phyloP scores from a whole-genome alignment of 2,888 invertebrate species.

The Lucinisca nassula region DNA sequence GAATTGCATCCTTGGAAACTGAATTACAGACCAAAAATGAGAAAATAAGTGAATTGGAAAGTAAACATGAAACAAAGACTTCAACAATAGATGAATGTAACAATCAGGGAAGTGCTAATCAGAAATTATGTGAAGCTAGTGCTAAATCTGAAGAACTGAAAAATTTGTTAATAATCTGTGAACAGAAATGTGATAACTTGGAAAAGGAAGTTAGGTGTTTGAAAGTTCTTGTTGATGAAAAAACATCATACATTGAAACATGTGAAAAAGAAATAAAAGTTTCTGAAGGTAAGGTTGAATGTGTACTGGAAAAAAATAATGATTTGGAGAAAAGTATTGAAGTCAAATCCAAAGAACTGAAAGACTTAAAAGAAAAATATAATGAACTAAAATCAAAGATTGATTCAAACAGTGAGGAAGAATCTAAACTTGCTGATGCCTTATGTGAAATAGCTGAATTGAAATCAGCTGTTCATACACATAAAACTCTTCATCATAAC shows the following conservation, averaged over 20 bases:
- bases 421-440: constrained; percentile 55
- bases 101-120: background rate
- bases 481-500: constrained; percentile 72
- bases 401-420: constrained; percentile 9
- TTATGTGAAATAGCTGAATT: constrained; percentile 73
- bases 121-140: constrained; percentile 15
- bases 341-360: constrained; percentile 46
- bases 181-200: constrained; percentile 36
- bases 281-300: constrained; percentile 39
- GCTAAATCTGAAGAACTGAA: background rate
- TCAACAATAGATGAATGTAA: too few relatives aligned
- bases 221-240: constrained; percentile 21
- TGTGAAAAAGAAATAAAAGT: constrained; percentile 17
- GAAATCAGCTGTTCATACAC: constrained; percentile 72
- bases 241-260: constrained; percentile 4
- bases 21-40: constrained; percentile 2
- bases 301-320: constrained; percentile 39
- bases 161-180: constrained; percentile 26
- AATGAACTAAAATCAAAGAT: constrained; percentile 36
- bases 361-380: constrained; percentile 23
- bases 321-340: constrained; percentile 60
- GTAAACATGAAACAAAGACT: background rate
- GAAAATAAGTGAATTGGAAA: constrained; percentile 3
- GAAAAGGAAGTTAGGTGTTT: constrained; percentile 13
- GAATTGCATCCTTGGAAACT: background rate